Evolutionary conservation across 2,113 vertebrate genomes (phyloP).

Genomic region (Anoplopoma fimbria): DNA sequence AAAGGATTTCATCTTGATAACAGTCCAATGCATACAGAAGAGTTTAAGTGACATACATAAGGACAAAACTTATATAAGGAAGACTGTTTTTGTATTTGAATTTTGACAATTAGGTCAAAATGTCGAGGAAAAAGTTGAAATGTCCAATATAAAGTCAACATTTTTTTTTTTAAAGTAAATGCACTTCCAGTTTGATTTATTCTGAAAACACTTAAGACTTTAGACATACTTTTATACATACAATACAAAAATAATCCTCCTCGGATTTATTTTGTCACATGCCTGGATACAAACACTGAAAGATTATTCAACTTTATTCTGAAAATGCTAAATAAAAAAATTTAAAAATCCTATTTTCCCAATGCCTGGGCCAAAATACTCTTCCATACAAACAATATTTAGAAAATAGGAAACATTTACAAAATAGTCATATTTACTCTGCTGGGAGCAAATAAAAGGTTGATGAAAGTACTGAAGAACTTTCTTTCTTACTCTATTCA

Average conservation of each 20-base stretch:
- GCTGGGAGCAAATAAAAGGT: background rate
- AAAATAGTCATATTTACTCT: background rate
- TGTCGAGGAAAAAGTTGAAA: background rate
- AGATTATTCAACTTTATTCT: background rate
- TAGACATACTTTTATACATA: no score
- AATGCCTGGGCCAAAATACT: no score
- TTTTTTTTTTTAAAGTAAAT: no score
- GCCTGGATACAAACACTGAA: no score
- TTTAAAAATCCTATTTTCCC: no score
- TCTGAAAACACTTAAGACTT: no score
- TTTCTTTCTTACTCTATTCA: background rate
- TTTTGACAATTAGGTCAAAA: background rate
- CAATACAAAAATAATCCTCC: no score
- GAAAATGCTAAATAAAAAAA: background rate
- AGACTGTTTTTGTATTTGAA: background rate
- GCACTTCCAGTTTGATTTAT: no score
- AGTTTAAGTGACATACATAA: background rate
- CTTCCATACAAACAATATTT: background rate
- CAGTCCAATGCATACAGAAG: background rate
- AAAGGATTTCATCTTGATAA: background rate
- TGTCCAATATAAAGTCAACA: no score
- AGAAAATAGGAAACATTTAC: background rate
- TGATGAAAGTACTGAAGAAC: background rate
- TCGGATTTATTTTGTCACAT: no score
- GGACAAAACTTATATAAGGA: background rate